Base-by-base conservation (phyloP, 1,140 invertebrate genomes). In the Holcopasites calliopsidis region DNA sequence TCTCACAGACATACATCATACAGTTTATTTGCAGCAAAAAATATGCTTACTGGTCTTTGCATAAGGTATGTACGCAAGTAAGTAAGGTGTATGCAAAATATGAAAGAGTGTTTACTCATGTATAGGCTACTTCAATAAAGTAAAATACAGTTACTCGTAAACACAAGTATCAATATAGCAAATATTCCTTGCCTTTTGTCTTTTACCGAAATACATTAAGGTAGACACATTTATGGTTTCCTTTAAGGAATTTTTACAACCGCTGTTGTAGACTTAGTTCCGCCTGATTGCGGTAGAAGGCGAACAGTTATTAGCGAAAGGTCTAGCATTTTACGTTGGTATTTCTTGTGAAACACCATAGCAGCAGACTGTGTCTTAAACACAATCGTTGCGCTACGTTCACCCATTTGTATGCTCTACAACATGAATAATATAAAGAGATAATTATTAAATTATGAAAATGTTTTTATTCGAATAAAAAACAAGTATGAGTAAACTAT, bases 241-340 rank as follows among this genome's bases (percentile, higher is more conserved):
- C 38, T 21, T 79, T 85, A 86, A 54, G 84, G 86, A 68, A 85
- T 81, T 77, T 85, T 84, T 11, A 33, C 57, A 57, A 66, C 11
- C 44, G 72, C 21, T 4, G 77, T 44, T 10, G 58, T 71, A 31
- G 58, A 54, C 54, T 80, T 78, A 62, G 72, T 76, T 38, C 49
- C 72, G 58, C 55, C 55, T 10, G 80, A 60, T 77, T 88, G 89
- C 23, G 90, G 80, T 80, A 92, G 78, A 21, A 92, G 87, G 40
- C 88, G 87, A 62, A 93, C 92, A 60, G 92, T 92, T 74, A 93
- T 93, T 88, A 93, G 86, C 50, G 93, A 93, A 44, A 93, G 84
- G 84, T 93, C 93, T 42, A 93, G 88, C 91, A 93, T 93, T 90
- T 92, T 92, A 58, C 92, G 92, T 73, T 93, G 92, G 85, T 93